Conservation (phyloP, 2,888 invertebrate species). For the Trichacis sp. region DNA sequence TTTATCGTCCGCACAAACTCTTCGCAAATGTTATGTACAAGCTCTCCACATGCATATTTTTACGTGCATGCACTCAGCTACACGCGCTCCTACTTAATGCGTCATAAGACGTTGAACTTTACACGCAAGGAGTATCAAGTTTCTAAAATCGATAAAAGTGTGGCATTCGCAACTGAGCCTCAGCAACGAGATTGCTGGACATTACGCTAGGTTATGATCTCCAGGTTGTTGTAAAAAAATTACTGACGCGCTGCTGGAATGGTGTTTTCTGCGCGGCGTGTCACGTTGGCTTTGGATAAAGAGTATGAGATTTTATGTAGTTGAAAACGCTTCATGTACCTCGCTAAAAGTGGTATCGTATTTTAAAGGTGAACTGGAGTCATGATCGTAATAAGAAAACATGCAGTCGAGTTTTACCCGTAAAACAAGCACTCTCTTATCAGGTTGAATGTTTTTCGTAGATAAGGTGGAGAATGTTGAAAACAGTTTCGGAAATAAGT, state of each 20-base stretch:
- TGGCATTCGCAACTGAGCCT: slow-evolving; percentile 33
- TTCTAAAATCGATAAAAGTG: slow-evolving; percentile 42
- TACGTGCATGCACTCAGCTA: slow-evolving; percentile 11
- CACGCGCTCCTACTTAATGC: slow-evolving; percentile 21
- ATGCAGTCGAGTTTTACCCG: not conserved
- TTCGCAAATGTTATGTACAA: slow-evolving; percentile 19
- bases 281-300: not conserved
- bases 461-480: too few relatives aligned
- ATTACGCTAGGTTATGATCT: slow-evolving; percentile 5
- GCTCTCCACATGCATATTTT: slow-evolving; percentile 2
- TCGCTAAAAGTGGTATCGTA: too few relatives aligned
- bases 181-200: slow-evolving; percentile 6
- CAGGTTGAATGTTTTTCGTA: not conserved
- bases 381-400: not conserved
- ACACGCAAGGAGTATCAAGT: slow-evolving; percentile 42
- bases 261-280: not conserved
- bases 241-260: not conserved
- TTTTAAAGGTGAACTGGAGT: too few relatives aligned
- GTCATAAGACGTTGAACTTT: slow-evolving; percentile 51
- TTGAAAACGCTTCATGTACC: too few relatives aligned
- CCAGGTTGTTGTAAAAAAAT: slow-evolving; percentile 3
- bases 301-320: not conserved
- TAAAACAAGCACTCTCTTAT: not conserved
- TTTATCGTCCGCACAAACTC: slow-evolving; percentile 21
- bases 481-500: too few relatives aligned